These are phyloP conservation scores for Caenorhabditis auriculariae DNA, from an alignment of 2,888 invertebrate species.

Conservation along the genomic window DNA sequence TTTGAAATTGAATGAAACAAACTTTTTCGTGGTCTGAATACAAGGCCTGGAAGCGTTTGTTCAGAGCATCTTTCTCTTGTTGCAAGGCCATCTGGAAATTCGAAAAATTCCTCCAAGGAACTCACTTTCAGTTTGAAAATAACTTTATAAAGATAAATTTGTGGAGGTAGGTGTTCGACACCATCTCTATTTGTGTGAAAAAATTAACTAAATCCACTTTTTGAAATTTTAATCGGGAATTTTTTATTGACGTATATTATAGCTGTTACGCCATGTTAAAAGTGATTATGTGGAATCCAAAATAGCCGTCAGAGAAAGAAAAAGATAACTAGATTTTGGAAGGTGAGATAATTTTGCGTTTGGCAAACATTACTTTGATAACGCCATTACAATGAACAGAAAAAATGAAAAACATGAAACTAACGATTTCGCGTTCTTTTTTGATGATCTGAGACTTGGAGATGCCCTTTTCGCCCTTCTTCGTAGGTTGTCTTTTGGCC, in stretches of 20 bases:
- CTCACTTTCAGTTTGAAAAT: neutral
- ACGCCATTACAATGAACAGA: conserved; percentile 78
- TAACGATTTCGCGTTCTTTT: conserved; percentile 86
- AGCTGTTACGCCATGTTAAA: neutral
- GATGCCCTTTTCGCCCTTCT: conserved; percentile 48
- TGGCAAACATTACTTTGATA: too few relatives aligned
- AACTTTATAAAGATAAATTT: neutral
- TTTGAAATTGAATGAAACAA: neutral
- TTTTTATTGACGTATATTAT: too few relatives aligned
- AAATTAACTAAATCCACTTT: neutral
- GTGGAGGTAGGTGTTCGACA: conserved; percentile 1
- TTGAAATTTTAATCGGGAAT: neutral
- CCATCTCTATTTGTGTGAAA: neutral
- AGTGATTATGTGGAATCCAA: neutral
- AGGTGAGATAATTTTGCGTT: too few relatives aligned
- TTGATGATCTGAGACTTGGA: conserved; percentile 79
- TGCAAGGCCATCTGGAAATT: conserved; percentile 17
- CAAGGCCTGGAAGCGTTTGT: conserved; percentile 4
- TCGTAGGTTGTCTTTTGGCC: conserved; percentile 85
- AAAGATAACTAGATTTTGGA: neutral
- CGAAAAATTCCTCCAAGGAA: too few relatives aligned
- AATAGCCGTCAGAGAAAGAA: neutral
- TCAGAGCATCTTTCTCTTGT: conserved; percentile 17
- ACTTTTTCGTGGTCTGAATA: conserved; percentile 15
- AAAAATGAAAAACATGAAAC: neutral